Evolutionary conservation across 1,140 invertebrate species (phyloP).

Genomic region (Caenorhabditis brenneri): DNA sequence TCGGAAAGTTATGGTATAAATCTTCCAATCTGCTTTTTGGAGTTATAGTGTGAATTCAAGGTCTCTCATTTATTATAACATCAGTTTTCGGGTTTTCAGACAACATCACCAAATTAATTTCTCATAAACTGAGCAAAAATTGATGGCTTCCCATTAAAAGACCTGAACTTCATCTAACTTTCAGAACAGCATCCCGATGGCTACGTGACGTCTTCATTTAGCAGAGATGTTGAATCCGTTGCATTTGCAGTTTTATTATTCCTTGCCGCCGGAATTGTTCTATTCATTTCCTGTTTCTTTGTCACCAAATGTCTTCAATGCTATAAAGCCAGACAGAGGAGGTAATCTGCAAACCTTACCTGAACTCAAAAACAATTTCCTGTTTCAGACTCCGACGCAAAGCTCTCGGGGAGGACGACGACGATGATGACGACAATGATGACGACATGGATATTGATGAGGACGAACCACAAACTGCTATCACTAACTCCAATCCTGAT

Average conservation of each 20-base stretch:
- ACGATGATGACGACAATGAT: conserved; percentile 3
- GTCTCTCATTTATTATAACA: too few species aligned
- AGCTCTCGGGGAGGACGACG: conserved; percentile 36
- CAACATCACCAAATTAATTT: too few species aligned
- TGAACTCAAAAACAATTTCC: not conserved
- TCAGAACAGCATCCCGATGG: conserved; percentile 4
- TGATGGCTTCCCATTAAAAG: too few species aligned
- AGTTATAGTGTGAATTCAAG: too few species aligned
- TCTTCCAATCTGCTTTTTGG: too few species aligned
- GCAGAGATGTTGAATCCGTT: conserved; percentile 16
- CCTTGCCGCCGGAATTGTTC: not conserved
- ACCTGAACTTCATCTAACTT: not conserved
- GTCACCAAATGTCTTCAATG: conserved; percentile 26
- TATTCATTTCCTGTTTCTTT: conserved; percentile 25
- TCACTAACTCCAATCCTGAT: conserved; percentile 4
- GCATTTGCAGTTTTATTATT: conserved; percentile 2
- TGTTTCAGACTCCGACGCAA: conserved; percentile 29
- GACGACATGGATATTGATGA: conserved; percentile 17
- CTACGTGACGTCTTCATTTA: not conserved
- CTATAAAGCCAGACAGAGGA: not conserved
- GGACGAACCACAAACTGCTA: not conserved
- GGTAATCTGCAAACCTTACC: not conserved
- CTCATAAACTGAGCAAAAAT: too few species aligned
- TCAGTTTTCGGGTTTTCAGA: too few species aligned
- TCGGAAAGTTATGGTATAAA: too few species aligned